These are phyloP conservation scores for Choloepus didactylus DNA, from an alignment of 2,797 vertebrate genomes.

Conservation along the genomic window DNA sequence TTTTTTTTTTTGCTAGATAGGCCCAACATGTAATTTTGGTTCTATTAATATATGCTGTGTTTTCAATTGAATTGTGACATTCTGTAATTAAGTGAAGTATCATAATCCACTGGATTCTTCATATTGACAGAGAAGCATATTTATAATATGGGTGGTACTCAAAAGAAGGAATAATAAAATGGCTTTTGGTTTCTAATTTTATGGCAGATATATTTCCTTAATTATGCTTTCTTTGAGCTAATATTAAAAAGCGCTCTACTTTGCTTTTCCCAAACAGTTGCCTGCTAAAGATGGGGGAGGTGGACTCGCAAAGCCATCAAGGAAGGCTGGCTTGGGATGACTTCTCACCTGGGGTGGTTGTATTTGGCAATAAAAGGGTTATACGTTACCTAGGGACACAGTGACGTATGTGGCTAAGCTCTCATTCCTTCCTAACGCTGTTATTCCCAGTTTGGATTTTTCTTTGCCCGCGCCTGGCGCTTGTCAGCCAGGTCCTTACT, in stretches of 20 bases:
- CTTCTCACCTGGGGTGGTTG: background rate
- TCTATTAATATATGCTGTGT: background rate
- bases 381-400: background rate
- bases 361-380: too few relatives aligned
- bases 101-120: background rate
- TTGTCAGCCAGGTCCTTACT: background rate
- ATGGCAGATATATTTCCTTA: slow-evolving; percentile 12
- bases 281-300: background rate
- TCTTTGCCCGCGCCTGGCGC: background rate
- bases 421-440: background rate
- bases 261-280: slow-evolving; percentile 52
- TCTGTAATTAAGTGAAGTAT: slow-evolving; percentile 22
- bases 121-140: background rate
- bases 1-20: background rate
- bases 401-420: background rate
- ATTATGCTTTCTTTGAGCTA: slow-evolving; percentile 59
- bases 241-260: slow-evolving; percentile 40
- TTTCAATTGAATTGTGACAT: slow-evolving; percentile 47
- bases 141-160: background rate
- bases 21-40: slow-evolving; percentile 36
- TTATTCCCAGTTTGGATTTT: background rate
- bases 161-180: background rate
- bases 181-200: slow-evolving; percentile 36
- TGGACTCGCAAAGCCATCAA: background rate
- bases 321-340: background rate